Percentiles rank a stretch among this genome's conserved stretches.
These are phyloP conservation scores for Aphrophora alni DNA, from an alignment of 2,888 invertebrate genomes.

Conservation along the genomic window DNA sequence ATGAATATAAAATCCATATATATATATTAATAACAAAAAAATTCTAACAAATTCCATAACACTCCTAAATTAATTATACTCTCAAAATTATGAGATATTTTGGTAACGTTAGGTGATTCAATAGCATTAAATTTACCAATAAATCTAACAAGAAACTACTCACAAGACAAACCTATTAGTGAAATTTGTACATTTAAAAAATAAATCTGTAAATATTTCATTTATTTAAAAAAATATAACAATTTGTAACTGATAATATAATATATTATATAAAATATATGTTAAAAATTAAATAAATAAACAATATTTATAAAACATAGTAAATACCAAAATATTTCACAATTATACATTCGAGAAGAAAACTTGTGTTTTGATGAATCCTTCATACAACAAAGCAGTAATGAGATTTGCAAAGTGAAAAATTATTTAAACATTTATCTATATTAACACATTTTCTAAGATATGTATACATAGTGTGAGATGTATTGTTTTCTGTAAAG, in stretches of 20 bases:
- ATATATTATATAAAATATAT: slow-evolving; percentile 9
- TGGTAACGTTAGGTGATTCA: neutral
- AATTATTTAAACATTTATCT: too few relatives aligned
- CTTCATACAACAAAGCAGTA: neutral
- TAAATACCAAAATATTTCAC: slow-evolving; percentile 9
- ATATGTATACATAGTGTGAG: too few relatives aligned
- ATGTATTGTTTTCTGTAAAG: too few relatives aligned
- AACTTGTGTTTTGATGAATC: neutral
- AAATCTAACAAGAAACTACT: neutral
- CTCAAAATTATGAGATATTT: slow-evolving; percentile 9
- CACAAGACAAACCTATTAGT: slow-evolving; percentile 1
- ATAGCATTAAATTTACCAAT: neutral
- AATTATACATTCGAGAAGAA: neutral
- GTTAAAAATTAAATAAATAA: slow-evolving; percentile 4
- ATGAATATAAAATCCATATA: neutral
- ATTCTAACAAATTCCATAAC: neutral
- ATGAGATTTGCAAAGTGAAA: too few relatives aligned
- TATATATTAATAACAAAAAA: neutral
- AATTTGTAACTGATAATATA: slow-evolving; percentile 2
- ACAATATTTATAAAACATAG: slow-evolving; percentile 2
- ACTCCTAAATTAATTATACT: slow-evolving; percentile 1
- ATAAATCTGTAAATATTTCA: neutral
- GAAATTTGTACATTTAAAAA: neutral
- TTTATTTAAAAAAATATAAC: neutral
- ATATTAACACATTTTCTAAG: too few relatives aligned